Evolutionary conservation across 2,888 invertebrate species (phyloP).

Genomic region (Fragum sueziense): DNA sequence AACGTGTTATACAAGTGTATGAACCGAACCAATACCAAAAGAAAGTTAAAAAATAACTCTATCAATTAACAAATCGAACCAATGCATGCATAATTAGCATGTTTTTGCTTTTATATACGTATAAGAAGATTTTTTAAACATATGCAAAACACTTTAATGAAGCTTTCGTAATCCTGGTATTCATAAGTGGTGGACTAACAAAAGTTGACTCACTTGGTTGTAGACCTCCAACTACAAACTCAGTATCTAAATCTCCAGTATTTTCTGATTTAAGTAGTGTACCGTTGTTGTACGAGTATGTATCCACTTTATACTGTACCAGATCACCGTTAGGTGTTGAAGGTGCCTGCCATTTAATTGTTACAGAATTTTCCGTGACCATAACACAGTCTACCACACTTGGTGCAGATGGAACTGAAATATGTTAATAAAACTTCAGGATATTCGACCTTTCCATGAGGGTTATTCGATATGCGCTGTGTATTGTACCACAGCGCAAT

Average conservation of each 20-base stretch:
- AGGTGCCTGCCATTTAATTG: background rate
- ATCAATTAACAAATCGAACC: too few species aligned
- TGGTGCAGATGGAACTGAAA: background rate
- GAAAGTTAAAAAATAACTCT: too few species aligned
- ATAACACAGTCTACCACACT: background rate
- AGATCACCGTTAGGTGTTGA: background rate
- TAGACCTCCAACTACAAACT: background rate
- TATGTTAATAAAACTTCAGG: too few species aligned
- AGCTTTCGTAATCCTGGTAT: too few species aligned
- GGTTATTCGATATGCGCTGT: too few species aligned
- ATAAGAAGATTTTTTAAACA: too few species aligned
- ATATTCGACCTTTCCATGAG: too few species aligned
- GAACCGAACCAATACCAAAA: too few species aligned
- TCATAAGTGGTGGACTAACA: background rate
- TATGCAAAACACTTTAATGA: background rate
- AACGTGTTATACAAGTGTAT: too few species aligned
- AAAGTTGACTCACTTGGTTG: background rate
- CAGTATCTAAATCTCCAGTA: background rate
- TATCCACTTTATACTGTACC: background rate
- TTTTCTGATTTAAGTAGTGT: too few species aligned
- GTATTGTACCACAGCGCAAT: too few species aligned
- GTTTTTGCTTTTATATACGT: background rate
- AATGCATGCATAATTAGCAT: too few species aligned
- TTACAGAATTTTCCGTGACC: background rate
- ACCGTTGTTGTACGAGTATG: background rate